phyloP scores from a whole-genome alignment of 2,797 vertebrate species.

The Oryzias sinensis region DNA sequence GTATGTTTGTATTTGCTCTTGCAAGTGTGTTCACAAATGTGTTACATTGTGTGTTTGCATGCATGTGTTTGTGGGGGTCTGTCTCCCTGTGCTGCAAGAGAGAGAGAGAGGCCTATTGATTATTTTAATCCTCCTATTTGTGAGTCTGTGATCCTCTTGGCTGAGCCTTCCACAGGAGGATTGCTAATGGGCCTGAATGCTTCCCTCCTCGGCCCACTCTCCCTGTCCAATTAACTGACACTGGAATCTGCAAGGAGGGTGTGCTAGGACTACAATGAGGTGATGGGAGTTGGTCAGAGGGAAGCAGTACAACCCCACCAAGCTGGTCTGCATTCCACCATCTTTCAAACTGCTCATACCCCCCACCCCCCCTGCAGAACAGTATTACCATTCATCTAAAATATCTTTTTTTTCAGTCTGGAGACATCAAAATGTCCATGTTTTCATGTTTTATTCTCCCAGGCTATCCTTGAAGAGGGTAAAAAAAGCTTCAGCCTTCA shows the following conservation, averaged over 20 bases:
- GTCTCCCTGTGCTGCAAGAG: constrained; percentile 48
- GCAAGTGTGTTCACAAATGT: constrained; percentile 33
- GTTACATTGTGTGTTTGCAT: constrained; percentile 19
- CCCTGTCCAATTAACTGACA: constrained; percentile 75
- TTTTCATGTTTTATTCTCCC: not conserved
- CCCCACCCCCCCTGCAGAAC: constrained; percentile 3
- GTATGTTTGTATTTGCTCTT: constrained; percentile 53
- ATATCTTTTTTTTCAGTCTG: too few relatives aligned
- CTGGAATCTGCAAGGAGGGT: constrained; percentile 55
- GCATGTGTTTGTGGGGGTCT: constrained; percentile 27
- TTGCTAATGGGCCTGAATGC: constrained; percentile 77
- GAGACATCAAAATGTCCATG: too few relatives aligned
- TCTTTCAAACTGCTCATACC: not conserved
- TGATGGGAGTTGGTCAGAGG: not conserved
- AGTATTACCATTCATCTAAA: too few relatives aligned
- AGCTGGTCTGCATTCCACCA: not conserved
- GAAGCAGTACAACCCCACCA: constrained; percentile 26
- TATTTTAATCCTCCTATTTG: constrained; percentile 82
- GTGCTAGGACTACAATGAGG: constrained; percentile 34
- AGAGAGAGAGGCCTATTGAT: constrained; percentile 76
- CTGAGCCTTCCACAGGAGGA: constrained; percentile 68
- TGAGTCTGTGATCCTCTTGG: constrained; percentile 78
- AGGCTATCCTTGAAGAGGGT: too few relatives aligned
- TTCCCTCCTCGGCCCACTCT: constrained; percentile 70
- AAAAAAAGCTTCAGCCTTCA: too few relatives aligned